A percentile compares a stretch with the other conserved stretches of the same genome.
phyloP scores from a whole-genome alignment of 1,140 invertebrate genomes.

The Steinernema feltiae region DNA sequence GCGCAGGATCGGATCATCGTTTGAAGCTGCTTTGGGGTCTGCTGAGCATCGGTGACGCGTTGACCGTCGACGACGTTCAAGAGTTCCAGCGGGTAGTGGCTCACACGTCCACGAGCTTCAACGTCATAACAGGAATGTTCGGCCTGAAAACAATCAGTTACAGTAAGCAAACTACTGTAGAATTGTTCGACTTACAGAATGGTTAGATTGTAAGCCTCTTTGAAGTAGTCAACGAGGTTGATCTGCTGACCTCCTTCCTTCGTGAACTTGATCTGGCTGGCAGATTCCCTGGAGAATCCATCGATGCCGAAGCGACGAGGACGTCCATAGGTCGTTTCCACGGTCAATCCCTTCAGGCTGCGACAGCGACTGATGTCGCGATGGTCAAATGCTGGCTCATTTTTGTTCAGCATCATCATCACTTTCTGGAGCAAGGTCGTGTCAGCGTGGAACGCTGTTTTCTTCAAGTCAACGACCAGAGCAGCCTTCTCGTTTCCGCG shows the following conservation, averaged over 20 bases:
- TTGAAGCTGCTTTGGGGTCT: constrained; percentile 23
- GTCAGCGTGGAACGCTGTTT: constrained; percentile 31
- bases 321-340: constrained; percentile 17
- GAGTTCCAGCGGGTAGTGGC: constrained; percentile 26
- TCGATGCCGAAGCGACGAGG: not conserved
- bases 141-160: no score
- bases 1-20: constrained; percentile 16
- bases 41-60: constrained; percentile 18
- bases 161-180: no score
- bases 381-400: not conserved
- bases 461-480: constrained; percentile 31
- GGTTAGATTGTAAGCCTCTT: constrained; percentile 17
- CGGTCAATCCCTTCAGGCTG: constrained; percentile 14
- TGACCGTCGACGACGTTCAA: constrained; percentile 18
- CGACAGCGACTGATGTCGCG: not conserved
- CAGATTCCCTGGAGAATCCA: constrained; percentile 4
- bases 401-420: not conserved
- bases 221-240: constrained; percentile 25
- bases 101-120: no score
- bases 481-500: constrained; percentile 27
- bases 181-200: not conserved
- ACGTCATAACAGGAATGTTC: no score
- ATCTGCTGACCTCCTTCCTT: constrained; percentile 7
- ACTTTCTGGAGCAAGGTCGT: not conserved
- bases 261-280: constrained; percentile 16